A percentile compares a stretch with the other conserved stretches of the same genome.
phyloP scores from a whole-genome alignment of 1,140 invertebrate species.

The Anagrus nilaparvatae region DNA sequence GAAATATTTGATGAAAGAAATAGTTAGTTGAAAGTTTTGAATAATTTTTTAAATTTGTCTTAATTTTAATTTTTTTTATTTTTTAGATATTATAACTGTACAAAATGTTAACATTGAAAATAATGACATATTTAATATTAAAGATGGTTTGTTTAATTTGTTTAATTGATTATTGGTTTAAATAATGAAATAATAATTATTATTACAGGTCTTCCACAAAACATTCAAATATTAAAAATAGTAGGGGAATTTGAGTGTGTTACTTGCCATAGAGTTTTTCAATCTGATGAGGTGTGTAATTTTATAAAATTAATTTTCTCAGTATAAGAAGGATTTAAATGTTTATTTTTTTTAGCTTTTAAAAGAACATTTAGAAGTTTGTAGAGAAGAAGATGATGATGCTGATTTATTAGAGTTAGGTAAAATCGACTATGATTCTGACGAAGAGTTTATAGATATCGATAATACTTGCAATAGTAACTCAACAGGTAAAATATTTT shows the following conservation, averaged over 20 bases:
- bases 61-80: slow-evolving; percentile 1
- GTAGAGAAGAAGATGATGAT: slow-evolving; percentile 38
- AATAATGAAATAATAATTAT: slow-evolving; percentile 8
- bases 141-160: too few species aligned
- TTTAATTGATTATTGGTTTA: too few species aligned
- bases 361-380: slow-evolving; percentile 36
- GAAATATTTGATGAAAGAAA: slow-evolving; percentile 7
- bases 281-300: slow-evolving; percentile 30
- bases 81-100: slow-evolving; percentile 7
- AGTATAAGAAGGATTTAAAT: background rate
- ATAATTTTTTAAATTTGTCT: background rate
- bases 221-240: slow-evolving; percentile 29
- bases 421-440: slow-evolving; percentile 30
- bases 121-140: too few species aligned
- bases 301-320: slow-evolving; percentile 4
- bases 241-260: slow-evolving; percentile 36
- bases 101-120: too few species aligned
- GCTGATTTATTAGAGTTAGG: slow-evolving; percentile 29
- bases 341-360: slow-evolving; percentile 24
- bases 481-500: slow-evolving; percentile 17
- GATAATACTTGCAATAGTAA: slow-evolving; percentile 17
- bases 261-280: slow-evolving; percentile 35
- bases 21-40: slow-evolving; percentile 1
- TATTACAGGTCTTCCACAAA: slow-evolving; percentile 27
- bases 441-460: slow-evolving; percentile 24